Evolutionary conservation across 1,140 invertebrate genomes (phyloP).

Genomic region (Liolophura sinensis): DNA sequence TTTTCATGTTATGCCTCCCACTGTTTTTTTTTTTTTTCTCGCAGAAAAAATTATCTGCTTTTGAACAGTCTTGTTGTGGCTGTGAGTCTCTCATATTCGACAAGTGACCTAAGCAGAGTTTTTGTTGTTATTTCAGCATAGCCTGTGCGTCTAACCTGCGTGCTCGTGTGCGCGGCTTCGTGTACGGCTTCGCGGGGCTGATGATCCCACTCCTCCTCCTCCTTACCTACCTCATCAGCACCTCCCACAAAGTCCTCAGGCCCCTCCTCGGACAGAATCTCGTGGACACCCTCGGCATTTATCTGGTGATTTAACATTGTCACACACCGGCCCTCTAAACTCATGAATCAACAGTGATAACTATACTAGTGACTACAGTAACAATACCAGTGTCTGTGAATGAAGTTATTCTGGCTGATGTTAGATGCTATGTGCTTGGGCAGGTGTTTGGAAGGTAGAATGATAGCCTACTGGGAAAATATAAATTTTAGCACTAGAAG

Average conservation of each 20-base stretch:
- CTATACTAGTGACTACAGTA: neutral
- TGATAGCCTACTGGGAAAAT: too few species aligned
- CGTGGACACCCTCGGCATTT: constrained; percentile 46
- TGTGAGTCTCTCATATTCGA: neutral
- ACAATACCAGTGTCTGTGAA: neutral
- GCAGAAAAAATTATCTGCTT: neutral
- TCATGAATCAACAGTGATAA: neutral
- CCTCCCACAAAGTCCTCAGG: constrained; percentile 48
- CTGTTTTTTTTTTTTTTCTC: neutral
- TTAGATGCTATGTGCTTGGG: too few species aligned
- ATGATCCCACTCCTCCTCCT: constrained; percentile 57
- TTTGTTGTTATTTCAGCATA: constrained; percentile 37
- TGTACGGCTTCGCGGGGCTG: constrained; percentile 56
- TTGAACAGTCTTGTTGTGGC: neutral
- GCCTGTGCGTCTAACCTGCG: constrained; percentile 43
- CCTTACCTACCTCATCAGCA: constrained; percentile 55
- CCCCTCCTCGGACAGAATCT: constrained; percentile 49
- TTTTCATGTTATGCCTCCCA: too few species aligned
- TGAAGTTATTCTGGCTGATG: too few species aligned
- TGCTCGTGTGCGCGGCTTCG: constrained; percentile 47
- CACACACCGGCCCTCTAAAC: neutral
- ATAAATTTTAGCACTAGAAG: too few species aligned
- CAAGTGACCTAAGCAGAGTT: neutral
- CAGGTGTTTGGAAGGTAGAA: too few species aligned
- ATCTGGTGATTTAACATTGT: constrained; percentile 48